Base-by-base conservation (phyloP, 2,888 invertebrate genomes). In the Anaspis maculata region DNA sequence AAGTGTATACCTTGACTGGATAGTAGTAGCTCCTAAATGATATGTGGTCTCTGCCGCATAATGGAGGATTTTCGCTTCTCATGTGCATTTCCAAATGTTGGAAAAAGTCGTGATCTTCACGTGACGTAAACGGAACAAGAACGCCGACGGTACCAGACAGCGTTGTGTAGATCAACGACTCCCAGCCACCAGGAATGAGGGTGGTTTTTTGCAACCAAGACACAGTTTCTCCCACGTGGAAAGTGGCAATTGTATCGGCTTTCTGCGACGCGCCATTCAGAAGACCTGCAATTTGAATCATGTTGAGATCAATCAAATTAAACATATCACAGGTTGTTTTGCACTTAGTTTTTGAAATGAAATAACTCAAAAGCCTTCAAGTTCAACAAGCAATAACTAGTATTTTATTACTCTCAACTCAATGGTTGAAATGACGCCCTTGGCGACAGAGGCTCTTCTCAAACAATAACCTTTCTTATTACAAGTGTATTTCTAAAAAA, bases 31-130 rank as follows among this genome's bases (percentile, higher is more conserved):
- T 96, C 51, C 98, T 77, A 67, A 86, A 99, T 0, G 95, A 91
- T 15, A 98, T 72, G 65, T 99, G 98, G 66, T 99, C 98, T 12
- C 98, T 73, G 1, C 98, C 98, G 67, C 96, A 95, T 0, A 99
- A 68, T 0, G 98, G 96, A 0, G 94, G 77, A 66, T 95, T 87
- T 65, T 98, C 97, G 44, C 92, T 89, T 30, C 98, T 73, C 92
- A 99, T 92, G 64, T 99, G 96, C 97, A 99, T 98, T 67, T 98
- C 98, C 42, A 98, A 70, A 68, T 97, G 95, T 61, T 97, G 96
- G 71, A 98, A 98, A 65, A 98, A 97, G 62, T 98, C 98, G 52
- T 94, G 95, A 65, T 98, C 97, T 70, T 97, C 95, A 51, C 91
- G 81, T 11, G 91, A 90, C 0, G 92, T 91, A 57, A 96, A 95